Percentiles rank a stretch among this genome's conserved stretches.
Conservation (phyloP, 2,797 vertebrate genomes). For the Mico argentatus region DNA sequence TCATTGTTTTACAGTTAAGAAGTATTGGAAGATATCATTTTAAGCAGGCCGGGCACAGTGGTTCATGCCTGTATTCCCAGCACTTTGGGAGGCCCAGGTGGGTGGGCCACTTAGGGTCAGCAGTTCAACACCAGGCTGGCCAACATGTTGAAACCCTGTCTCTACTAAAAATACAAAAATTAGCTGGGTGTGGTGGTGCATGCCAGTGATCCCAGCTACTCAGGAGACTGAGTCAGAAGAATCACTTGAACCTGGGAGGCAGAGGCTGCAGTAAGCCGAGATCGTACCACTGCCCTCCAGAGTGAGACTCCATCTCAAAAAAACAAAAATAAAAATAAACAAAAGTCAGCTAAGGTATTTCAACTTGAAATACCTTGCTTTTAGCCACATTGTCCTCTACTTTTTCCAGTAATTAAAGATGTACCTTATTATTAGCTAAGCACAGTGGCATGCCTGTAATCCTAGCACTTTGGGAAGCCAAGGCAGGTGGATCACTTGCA, state of each 20-base stretch:
- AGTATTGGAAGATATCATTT: background rate
- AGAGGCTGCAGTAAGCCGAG: background rate
- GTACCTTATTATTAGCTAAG: background rate
- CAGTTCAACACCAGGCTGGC: background rate
- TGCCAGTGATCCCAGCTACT: background rate
- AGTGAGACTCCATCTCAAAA: background rate
- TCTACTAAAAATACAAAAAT: background rate
- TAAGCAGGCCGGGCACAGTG: background rate
- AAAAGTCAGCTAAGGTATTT: background rate
- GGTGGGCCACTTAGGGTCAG: background rate
- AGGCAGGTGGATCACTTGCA: background rate
- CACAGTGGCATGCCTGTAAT: background rate
- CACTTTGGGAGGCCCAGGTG: background rate
- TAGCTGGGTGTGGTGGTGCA: background rate
- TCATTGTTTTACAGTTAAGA: slow-evolving; percentile 6
- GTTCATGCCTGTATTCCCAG: background rate
- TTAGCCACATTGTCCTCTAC: background rate
- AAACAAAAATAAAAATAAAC: background rate
- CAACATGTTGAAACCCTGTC: background rate
- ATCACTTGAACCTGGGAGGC: background rate
- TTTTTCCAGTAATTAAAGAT: slow-evolving; percentile 18
- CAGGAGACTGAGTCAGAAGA: background rate
- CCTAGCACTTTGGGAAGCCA: background rate
- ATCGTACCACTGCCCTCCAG: background rate
- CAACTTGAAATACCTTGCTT: background rate